phyloP scores from a whole-genome alignment of 2,797 vertebrate species.

The Knipowitschia caucasica region DNA sequence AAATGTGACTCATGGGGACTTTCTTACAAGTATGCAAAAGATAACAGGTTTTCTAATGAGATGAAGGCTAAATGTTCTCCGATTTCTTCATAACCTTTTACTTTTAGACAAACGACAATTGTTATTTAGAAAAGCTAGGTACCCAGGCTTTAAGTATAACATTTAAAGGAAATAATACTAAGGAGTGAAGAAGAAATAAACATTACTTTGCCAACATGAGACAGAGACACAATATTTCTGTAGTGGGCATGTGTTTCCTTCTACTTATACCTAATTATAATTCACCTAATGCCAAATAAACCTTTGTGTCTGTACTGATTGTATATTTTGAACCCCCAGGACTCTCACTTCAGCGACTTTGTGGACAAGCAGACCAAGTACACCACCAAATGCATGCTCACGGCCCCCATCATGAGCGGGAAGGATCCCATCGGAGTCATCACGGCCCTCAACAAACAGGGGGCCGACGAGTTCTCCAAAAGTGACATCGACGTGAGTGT shows the following conservation, averaged over 20 bases:
- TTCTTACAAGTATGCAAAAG: no score
- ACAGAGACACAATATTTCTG: background rate
- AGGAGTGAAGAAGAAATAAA: background rate
- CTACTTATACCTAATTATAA: background rate
- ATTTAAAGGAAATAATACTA: background rate
- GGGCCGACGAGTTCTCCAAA: conserved; percentile 81
- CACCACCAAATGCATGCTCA: conserved; percentile 82
- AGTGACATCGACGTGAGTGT: conserved; percentile 77
- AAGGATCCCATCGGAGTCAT: conserved; percentile 87
- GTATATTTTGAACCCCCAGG: conserved; percentile 62
- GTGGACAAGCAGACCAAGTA: conserved; percentile 89
- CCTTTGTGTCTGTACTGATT: background rate
- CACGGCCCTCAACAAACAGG: conserved; percentile 87
- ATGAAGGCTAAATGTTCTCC: no score
- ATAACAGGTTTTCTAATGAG: no score
- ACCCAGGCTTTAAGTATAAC: no score
- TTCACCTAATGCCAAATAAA: background rate
- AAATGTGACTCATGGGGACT: no score
- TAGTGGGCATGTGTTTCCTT: background rate
- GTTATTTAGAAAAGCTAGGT: no score
- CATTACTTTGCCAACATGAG: no score
- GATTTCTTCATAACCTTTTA: no score
- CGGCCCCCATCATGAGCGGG: conserved; percentile 72
- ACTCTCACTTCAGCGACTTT: conserved; percentile 87
- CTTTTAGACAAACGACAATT: no score